Evolutionary conservation across 1,140 invertebrate genomes (phyloP).

Genomic region (Musca domestica): DNA sequence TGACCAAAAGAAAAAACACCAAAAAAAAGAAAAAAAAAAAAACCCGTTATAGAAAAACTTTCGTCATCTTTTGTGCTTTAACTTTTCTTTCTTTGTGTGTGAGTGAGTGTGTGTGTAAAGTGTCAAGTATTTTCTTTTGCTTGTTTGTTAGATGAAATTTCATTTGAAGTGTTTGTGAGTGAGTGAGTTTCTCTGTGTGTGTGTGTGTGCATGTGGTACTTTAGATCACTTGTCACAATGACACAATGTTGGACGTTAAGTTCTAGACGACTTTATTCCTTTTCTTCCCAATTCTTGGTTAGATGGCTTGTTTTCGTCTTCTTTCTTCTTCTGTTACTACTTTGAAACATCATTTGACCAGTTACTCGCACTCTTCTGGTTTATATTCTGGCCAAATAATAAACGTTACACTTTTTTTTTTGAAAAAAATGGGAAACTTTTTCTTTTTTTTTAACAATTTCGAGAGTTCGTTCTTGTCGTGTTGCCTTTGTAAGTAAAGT

Average conservation of each 20-base stretch:
- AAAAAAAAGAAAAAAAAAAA: no score
- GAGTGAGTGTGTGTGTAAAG: not conserved
- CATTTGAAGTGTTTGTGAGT: not conserved
- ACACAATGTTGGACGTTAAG: slow-evolving; percentile 9
- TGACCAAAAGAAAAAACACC: no score
- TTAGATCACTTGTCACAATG: slow-evolving; percentile 19
- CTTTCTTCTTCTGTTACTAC: not conserved
- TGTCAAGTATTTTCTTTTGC: not conserved
- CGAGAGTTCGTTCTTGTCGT: no score
- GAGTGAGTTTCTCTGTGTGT: not conserved
- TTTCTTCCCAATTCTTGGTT: not conserved
- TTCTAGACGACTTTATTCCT: not conserved
- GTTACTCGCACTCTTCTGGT: not conserved
- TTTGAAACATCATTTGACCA: not conserved
- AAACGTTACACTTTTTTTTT: slow-evolving; percentile 6
- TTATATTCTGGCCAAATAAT: slow-evolving; percentile 3
- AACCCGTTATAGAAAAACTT: not conserved
- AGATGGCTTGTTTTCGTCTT: not conserved
- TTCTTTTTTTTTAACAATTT: no score
- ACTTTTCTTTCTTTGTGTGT: not conserved
- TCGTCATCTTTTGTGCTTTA: slow-evolving; percentile 6
- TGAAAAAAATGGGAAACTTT: no score
- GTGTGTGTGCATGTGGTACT: not conserved
- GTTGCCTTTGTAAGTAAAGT: no score
- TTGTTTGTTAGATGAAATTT: not conserved